Conservation (phyloP, 2,888 invertebrate genomes). For the Crepidodera aurea region DNA sequence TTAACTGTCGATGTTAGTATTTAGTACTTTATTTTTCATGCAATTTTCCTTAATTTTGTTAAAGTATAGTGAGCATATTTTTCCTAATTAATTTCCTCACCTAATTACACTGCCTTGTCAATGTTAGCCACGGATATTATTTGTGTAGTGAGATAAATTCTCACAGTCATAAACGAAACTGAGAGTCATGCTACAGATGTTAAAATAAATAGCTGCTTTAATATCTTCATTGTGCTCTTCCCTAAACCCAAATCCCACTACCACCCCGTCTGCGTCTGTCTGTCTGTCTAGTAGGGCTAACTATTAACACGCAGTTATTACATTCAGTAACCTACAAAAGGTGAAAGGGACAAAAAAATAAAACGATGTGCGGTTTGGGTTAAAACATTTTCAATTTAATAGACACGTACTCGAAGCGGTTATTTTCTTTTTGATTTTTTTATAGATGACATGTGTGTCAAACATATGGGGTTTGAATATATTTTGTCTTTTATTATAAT, state of each 20-base stretch:
- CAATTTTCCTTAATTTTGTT: too few relatives aligned
- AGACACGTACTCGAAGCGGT: too few relatives aligned
- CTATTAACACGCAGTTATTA: conserved; percentile 12
- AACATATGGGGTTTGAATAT: too few relatives aligned
- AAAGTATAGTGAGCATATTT: too few relatives aligned
- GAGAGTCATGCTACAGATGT: conserved; percentile 26
- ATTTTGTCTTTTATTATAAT: too few relatives aligned
- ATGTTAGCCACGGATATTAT: conserved; percentile 6
- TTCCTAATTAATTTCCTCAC: not conserved
- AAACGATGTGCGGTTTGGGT: not conserved
- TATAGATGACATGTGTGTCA: too few relatives aligned
- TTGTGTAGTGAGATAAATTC: conserved; percentile 9
- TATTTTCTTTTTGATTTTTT: too few relatives aligned
- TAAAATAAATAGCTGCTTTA: conserved; percentile 14
- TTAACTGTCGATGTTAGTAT: too few relatives aligned
- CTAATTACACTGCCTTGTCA: not conserved
- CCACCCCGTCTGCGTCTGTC: conserved; percentile 1
- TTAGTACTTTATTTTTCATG: too few relatives aligned
- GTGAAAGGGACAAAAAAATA: not conserved
- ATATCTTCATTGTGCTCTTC: conserved; percentile 18
- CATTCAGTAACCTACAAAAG: not conserved
- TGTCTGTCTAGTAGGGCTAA: conserved; percentile 5
- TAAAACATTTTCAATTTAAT: conserved; percentile 10
- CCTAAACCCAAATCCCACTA: conserved; percentile 3
- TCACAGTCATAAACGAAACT: conserved; percentile 10